Evolutionary conservation across 2,113 vertebrate genomes (phyloP), one percentile per base, ranked within the genome.

Genomic region (Pygoscelis adeliae): DNA sequence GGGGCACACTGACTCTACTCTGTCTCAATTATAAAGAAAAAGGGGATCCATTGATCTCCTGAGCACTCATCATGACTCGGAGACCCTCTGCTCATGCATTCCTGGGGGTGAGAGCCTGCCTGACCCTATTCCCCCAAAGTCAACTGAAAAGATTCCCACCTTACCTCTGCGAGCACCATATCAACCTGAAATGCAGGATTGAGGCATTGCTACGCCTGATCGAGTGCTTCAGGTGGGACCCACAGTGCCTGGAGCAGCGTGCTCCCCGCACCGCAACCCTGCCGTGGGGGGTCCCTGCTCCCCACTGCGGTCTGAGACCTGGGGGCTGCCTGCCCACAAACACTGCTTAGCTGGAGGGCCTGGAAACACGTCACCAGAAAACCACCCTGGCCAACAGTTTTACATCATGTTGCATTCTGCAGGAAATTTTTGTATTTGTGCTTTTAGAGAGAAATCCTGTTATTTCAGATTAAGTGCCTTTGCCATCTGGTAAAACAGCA

Each of bases 271-370:
- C 2, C 0, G 0, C 6, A 1, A 21, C 21, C 20, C 40, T 36
- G 23, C 46, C 2, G 0, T 21, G 38, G 7, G 42, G 15, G 11
- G 12, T 69, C 29, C 34, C 22, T 9, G 5, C 52, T 80, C 17
- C 30, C 49, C 2, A 0, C 32, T 7, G 3, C 3, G 1, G 14
- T n/a, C 55, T 67, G 47, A n/a, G 30, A 47, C 16, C 15, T 21
- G 6, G 23, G 44, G 36, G 2, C 61, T 67, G 23, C 6, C 0
- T 59, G n/a, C 40, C 61, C 8, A 1, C 26, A 76, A 82, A 34
- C 5, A 1, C 13, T 59, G 3, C 27, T 56, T 61, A 38, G 23
- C 13, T 27, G 10, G 22, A 80, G 25, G 34, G 30, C 65, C 56
- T 85, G 61, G 58, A 70, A 89, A 40, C n/a, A 34, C 1, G 0